These are phyloP conservation scores for Eidolon helvum DNA, from an alignment of 2,113 vertebrate genomes.

Conservation along the genomic window DNA sequence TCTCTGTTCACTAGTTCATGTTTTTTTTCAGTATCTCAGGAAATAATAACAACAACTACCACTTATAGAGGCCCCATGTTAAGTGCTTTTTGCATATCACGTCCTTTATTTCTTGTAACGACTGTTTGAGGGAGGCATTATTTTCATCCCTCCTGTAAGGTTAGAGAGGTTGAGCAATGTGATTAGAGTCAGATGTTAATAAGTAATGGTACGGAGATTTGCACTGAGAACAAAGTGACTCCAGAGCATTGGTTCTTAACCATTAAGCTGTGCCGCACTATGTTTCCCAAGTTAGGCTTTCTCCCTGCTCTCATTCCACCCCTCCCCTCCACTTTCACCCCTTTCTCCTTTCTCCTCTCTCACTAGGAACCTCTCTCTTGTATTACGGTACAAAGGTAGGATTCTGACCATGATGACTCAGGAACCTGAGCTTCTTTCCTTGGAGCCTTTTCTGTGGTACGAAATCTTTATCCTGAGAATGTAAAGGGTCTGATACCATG, in stretches of 20 bases:
- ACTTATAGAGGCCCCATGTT: not conserved
- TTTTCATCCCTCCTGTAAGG: not conserved
- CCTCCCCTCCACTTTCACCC: accelerated
- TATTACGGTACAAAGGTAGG: not conserved
- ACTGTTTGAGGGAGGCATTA: not conserved
- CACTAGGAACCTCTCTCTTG: not conserved
- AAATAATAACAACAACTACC: not conserved
- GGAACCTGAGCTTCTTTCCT: not conserved
- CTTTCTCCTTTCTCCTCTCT: not conserved
- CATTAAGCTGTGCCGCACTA: not conserved
- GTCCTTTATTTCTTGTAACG: not conserved
- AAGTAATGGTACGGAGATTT: not conserved
- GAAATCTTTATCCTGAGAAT: not conserved
- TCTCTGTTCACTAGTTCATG: not conserved
- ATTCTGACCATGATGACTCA: not conserved
- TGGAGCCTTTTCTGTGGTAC: not conserved
- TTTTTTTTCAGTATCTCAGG: not conserved
- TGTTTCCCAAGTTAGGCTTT: not conserved
- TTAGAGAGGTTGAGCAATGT: not conserved
- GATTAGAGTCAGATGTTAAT: not conserved
- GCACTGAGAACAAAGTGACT: not conserved
- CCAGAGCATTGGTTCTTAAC: not conserved
- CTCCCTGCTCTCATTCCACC: not conserved
- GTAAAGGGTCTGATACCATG: not conserved
- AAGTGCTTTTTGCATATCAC: not conserved